Percentiles rank a stretch among this genome's conserved stretches.
Evolutionary conservation across 2,888 invertebrate genomes (phyloP).

Genomic region (Emmelina monodactyla): DNA sequence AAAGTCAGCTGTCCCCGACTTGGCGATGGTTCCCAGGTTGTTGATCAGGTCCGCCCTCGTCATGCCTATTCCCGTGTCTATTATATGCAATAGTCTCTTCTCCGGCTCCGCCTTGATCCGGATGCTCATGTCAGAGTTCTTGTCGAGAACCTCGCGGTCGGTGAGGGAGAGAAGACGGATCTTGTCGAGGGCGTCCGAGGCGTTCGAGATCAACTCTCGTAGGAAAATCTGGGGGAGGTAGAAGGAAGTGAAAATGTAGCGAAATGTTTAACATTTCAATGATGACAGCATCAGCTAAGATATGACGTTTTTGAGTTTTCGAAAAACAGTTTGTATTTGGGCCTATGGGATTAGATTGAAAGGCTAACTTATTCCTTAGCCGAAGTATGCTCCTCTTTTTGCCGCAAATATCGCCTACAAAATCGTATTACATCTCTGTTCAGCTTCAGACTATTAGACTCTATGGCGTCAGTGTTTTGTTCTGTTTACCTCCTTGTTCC

Average conservation of each 20-base stretch:
- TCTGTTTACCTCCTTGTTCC: constrained; percentile 94
- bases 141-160: constrained; percentile 78
- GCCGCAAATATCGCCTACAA: too few species aligned
- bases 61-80: constrained; percentile 98
- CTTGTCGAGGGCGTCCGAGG: constrained; percentile 98
- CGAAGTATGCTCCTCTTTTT: too few species aligned
- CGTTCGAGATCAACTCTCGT: constrained; percentile 98
- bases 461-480: too few species aligned
- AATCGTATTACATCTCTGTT: too few species aligned
- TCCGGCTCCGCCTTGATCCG: constrained; percentile 95
- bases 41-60: constrained; percentile 91
- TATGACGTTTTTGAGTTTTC: too few species aligned
- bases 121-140: constrained; percentile 85
- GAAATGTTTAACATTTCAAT: too few species aligned
- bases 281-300: too few species aligned
- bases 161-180: constrained; percentile 94
- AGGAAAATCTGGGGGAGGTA: constrained; percentile 80
- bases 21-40: constrained; percentile 98
- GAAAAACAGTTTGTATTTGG: too few species aligned
- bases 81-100: constrained; percentile 88
- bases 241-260: too few species aligned
- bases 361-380: too few species aligned
- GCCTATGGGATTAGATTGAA: too few species aligned
- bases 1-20: constrained; percentile 97
- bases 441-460: too few species aligned